Percentiles rank a stretch among this genome's conserved stretches.
Conservation (phyloP, 2,113 vertebrate genomes). For the Macquaria australasica region DNA sequence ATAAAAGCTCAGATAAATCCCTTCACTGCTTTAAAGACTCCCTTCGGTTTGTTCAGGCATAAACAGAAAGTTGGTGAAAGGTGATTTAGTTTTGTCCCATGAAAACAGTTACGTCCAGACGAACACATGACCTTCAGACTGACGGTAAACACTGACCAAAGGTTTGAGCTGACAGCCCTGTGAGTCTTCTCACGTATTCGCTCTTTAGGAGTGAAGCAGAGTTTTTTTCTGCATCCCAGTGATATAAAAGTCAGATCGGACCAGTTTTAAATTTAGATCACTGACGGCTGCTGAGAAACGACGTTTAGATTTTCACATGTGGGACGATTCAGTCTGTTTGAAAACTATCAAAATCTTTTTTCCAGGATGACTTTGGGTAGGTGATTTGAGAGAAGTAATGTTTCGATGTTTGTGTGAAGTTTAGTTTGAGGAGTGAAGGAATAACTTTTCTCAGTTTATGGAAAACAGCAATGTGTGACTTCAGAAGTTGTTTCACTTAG, state of each 20-base stretch:
- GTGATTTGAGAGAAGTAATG: not conserved
- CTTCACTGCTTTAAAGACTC: not conserved
- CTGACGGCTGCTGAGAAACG: not conserved
- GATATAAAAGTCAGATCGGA: not conserved
- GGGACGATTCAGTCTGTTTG: not conserved
- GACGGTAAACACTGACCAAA: constrained; percentile 6
- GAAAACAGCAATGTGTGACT: not conserved
- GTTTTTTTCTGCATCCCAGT: not conserved
- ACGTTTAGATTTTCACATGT: not conserved
- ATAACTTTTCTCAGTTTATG: no score
- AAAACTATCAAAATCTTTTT: constrained; percentile 16
- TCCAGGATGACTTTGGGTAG: constrained; percentile 70
- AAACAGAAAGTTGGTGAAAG: not conserved
- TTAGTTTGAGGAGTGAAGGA: not conserved
- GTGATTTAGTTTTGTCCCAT: no score
- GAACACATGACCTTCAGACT: constrained; percentile 58
- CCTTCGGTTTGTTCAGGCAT: rapidly evolving
- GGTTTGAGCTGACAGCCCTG: not conserved
- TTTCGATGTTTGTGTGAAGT: not conserved
- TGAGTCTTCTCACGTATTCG: not conserved
- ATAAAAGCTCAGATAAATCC: not conserved
- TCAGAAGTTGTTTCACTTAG: not conserved
- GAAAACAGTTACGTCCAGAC: not conserved
- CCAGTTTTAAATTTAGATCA: not conserved
- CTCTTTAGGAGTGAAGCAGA: not conserved